phyloP scores from a whole-genome alignment of 2,797 vertebrate genomes.

The Bradypodion ventrale region DNA sequence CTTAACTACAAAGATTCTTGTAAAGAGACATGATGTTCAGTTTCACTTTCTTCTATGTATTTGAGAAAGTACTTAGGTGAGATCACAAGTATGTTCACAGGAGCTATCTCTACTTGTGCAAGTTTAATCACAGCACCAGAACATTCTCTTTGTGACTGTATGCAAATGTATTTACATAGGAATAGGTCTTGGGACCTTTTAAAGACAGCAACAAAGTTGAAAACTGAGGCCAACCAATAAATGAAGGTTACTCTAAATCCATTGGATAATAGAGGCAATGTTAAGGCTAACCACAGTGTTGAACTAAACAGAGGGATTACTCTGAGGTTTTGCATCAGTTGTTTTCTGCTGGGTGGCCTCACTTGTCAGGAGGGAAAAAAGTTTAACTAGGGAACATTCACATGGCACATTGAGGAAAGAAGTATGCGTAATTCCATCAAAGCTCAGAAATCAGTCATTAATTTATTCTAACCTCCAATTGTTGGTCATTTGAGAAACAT shows the following conservation, averaged over 20 bases:
- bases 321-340: slow-evolving; percentile 98
- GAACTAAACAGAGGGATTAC: slow-evolving; percentile 96
- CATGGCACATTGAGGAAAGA: slow-evolving; percentile 92
- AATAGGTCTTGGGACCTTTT: slow-evolving; percentile 82
- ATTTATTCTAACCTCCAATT: slow-evolving; percentile 92
- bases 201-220: slow-evolving; percentile 86
- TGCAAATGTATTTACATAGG: slow-evolving; percentile 91
- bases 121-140: slow-evolving; percentile 82
- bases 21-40: slow-evolving; percentile 40
- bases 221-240: slow-evolving; percentile 93
- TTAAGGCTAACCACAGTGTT: slow-evolving; percentile 96
- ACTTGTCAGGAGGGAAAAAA: slow-evolving; percentile 89
- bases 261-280: slow-evolving; percentile 98
- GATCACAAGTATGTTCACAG: slow-evolving; percentile 64
- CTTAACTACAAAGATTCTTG: slow-evolving; percentile 49
- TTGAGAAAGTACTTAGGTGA: slow-evolving; percentile 68
- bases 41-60: slow-evolving; percentile 65
- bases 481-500: slow-evolving; percentile 92
- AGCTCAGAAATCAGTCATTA: slow-evolving; percentile 97
- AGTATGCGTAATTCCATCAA: slow-evolving; percentile 99
- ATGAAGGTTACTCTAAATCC: slow-evolving; percentile 98
- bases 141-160: slow-evolving; percentile 86
- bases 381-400: slow-evolving; percentile 92
- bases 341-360: slow-evolving; percentile 99
- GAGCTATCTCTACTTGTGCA: slow-evolving; percentile 73